Base-by-base conservation (phyloP, 1,140 invertebrate species). In the Apis laboriosa region DNA sequence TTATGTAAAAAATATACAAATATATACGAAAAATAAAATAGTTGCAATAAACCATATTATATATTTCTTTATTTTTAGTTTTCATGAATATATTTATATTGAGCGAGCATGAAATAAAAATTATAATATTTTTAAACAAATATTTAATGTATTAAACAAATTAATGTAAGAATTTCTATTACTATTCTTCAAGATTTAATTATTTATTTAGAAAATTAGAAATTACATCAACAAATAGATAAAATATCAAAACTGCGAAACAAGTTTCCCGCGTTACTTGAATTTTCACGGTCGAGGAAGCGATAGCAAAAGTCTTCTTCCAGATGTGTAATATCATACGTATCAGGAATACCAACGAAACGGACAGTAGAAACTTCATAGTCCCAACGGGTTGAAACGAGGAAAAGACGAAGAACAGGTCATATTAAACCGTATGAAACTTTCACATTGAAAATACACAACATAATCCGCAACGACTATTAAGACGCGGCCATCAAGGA, bases 401-500 rank as follows among this genome's bases (percentile, higher is more conserved):
- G 19, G 17, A 21, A 13, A 12, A 73, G n/a, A 21, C 34, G 34
- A 8, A 13, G 70, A 58, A 12, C 34, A 13, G 17, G 11, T 56
- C 55, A 28, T 56, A 58, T 60, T 51, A 75, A 61, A 75, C 43
- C 58, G 58, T 5, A 7, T 28, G 55, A n/a, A 75, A 75, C 34
- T 75, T 75, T 51, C 73, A 13, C 58, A n/a, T 61, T 12, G 51
- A 77, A 34, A 24, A 21, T 55, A n/a, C n/a, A 53, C 28, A 55
- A 55, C 21, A 24, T 68, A 43, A 67, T 77, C 53, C 64, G 51
- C 49, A 28, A 49, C 9, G 19, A 28, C 21, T 64, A 68, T 77
- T 77, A 77, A 77, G 64, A 68, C 19, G 76, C 3, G 17, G 49
- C 49, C 64, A 76, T 76, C 74, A 76, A 34, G 49, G 74, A 28